Percentiles rank a stretch among this genome's conserved stretches.
phyloP scores from a whole-genome alignment of 2,888 invertebrate species.

The Apodemia mormo region DNA sequence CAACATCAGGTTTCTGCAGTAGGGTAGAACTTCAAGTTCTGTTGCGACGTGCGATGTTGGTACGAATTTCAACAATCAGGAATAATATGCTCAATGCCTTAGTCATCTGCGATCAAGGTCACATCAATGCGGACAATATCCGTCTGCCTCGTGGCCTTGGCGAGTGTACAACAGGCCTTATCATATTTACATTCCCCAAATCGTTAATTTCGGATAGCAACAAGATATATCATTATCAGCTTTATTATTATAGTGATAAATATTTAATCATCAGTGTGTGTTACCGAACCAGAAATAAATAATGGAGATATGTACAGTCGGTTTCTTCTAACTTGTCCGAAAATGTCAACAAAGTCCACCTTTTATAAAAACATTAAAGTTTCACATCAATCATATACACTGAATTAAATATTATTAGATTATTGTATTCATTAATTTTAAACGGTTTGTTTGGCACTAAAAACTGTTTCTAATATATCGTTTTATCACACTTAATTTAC shows the following conservation, averaged over 20 bases:
- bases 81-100: neutral
- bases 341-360: too few species aligned
- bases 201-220: conserved; percentile 7
- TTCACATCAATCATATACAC: too few species aligned
- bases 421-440: too few species aligned
- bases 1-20: too few species aligned
- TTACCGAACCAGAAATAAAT: neutral
- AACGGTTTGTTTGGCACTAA: too few species aligned
- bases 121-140: conserved; percentile 11
- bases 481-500: too few species aligned
- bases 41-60: neutral
- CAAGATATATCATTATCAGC: conserved; percentile 3
- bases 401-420: too few species aligned
- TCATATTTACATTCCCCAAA: neutral
- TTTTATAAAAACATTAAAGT: too few species aligned
- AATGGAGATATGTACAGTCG: neutral
- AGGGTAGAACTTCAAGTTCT: neutral
- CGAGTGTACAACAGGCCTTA: conserved; percentile 9
- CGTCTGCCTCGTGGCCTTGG: conserved; percentile 13
- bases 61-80: neutral
- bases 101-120: conserved; percentile 7
- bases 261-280: conserved; percentile 1
- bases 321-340: too few species aligned
- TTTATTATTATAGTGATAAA: conserved; percentile 4
- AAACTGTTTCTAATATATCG: too few species aligned